A percentile compares a stretch with the other conserved stretches of the same genome.
Conservation (phyloP, 2,113 vertebrate species). For the Symphodus melops region DNA sequence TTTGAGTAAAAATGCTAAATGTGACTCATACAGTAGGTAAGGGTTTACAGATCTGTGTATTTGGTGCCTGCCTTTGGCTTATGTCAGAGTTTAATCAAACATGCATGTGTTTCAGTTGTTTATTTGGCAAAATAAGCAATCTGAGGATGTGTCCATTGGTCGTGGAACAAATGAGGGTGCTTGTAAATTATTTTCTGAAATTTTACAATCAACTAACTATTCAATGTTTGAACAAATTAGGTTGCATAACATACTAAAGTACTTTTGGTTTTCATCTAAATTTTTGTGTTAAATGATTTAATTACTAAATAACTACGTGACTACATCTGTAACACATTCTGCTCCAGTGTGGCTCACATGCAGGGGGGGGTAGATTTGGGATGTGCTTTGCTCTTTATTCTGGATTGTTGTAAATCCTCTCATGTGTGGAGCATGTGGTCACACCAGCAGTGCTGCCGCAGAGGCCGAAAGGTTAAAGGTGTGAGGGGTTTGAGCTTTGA, state of each 20-base stretch:
- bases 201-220: neutral
- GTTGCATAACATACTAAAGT: no score
- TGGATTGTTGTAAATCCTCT: neutral
- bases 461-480: conserved; percentile 10
- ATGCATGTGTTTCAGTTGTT: neutral
- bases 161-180: neutral
- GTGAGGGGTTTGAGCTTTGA: neutral
- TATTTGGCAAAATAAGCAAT: neutral
- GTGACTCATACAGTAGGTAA: no score
- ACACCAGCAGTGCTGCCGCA: neutral
- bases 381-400: neutral
- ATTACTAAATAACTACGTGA: no score
- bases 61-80: neutral
- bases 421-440: conserved; percentile 1
- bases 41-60: neutral
- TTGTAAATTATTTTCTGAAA: neutral
- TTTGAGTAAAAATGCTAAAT: neutral
- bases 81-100: neutral
- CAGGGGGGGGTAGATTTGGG: neutral
- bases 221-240: no score
- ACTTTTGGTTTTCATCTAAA: no score
- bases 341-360: neutral
- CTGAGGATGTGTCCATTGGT: neutral
- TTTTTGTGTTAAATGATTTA: no score
- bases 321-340: neutral